Evolutionary conservation across 2,797 vertebrate species (phyloP), one percentile per base, ranked within the genome.

Genomic region (Hydrolagus colliei): DNA sequence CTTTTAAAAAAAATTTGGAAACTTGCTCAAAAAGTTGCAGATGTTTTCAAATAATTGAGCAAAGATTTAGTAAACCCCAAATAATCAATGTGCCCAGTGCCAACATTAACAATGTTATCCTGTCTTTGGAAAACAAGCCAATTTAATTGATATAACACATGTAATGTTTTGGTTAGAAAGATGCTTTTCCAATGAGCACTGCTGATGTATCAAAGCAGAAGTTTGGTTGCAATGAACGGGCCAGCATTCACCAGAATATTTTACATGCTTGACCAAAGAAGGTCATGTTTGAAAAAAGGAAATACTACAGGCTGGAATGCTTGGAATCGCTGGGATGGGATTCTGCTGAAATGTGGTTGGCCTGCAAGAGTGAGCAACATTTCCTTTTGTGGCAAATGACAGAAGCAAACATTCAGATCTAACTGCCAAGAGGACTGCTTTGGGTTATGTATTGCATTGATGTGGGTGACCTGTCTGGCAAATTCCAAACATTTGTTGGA

Each of bases 251-350:
- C 20, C 61, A 79, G 77, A 65, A 16, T 65, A 80, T 80, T 80
- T 80, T 80, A 61, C 77, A 80, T 80, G 77, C 65, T 80, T 80
- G 77, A 80, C 77, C 8, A 27, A 65, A 79, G 61, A 79, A 65
- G 77, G 61, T 65, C 61, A 79, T 79, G 77, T 62, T 32, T 79
- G 77, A 65, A 65, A 80, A 78, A 65, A 22, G 6, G n/a, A 65
- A 22, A 79, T 74, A 35, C 32, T 32, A 74, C 22, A 63, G 9
- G 61, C 77, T 65, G 61, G 61, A 63, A 63, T 65, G 62, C 65
- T 80, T 10, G 27, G 27, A 65, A 80, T 65, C 62, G 22, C 10
- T 52, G 16, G n/a, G 62, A 65, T 74, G 35, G 18, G 32, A 35
- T 16, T 74, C 13, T 74, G 32, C 73, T 52, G 41, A 41, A 74